Conservation (phyloP, 2,888 invertebrate genomes). For the Eupsilia transversa region DNA sequence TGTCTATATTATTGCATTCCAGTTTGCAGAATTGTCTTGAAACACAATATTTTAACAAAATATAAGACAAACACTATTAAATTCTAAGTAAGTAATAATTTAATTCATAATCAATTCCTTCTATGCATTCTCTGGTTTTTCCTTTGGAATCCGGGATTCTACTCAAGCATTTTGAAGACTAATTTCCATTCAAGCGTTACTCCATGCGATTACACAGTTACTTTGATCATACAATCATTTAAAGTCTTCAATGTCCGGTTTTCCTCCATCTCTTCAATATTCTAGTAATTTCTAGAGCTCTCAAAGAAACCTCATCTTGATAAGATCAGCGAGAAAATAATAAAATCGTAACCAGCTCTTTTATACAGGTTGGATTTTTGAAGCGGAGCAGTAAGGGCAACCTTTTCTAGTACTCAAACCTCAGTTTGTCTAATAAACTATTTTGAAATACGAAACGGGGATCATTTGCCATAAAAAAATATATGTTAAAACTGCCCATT, state of each 20-base stretch:
- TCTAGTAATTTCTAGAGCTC: background rate
- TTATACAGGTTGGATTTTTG: too few species aligned
- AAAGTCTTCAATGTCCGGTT: background rate
- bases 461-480: too few species aligned
- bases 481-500: too few species aligned
- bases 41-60: background rate
- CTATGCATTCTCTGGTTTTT: background rate
- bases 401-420: too few species aligned
- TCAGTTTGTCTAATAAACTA: too few species aligned
- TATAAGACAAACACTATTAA: background rate
- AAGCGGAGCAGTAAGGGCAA: too few species aligned
- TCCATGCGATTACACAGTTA: background rate
- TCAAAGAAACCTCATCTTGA: background rate
- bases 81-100: conserved; percentile 4
- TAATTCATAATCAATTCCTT: conserved; percentile 35
- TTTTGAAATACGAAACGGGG: too few species aligned
- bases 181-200: background rate
- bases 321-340: background rate
- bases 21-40: background rate
- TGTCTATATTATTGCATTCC: background rate
- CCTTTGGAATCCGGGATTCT: background rate
- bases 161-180: background rate
- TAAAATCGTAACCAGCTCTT: background rate
- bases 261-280: background rate
- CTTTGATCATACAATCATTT: background rate